Base-by-base conservation (phyloP, 2,888 invertebrate species). In the Lithophane leautieri region DNA sequence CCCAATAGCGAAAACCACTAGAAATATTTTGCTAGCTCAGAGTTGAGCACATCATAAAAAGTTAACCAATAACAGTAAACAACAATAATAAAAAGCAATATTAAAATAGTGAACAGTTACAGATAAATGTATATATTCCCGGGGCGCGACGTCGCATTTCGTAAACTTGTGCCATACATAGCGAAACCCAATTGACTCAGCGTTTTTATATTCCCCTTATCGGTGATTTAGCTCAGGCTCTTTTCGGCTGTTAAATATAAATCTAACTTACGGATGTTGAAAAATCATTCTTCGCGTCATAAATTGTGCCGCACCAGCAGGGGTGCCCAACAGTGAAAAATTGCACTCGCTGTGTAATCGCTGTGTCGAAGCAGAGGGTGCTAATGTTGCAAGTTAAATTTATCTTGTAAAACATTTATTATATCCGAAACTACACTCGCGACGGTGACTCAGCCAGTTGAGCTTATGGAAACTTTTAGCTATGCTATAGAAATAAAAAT, bases 201-300 rank as follows among this genome's bases (percentile, higher is more conserved):
- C 92, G 87, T 90, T 90, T 90, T 90, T 89, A 89, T 89, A 89
- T 91, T 91, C 90, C 90, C 89, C 90, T 89, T 89, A 89, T 86
- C 89, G 90, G 89, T 91, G 91, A 92, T 93, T 92, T 92, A 90
- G 89, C 88, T 87, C 88, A 88, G 90, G 90, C 91, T 93, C 92
- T 92, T 94, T 92, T 91, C 89, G 92, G 89, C 91, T 92, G 91
- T 94, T 94, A 93, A 93, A 94, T 92, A 95, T 94, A 94, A 95
- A 94, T 95, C 94, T 93, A 93, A 93, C 91, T 95, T 93, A 93
- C 92, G 92, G 93, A 93, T 94, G 95, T 94, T 95, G 95, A 95
- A 95, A 96, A 95, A 95, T 95, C 94, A 95, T 95, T 94, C 93
- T 90, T 90, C 90, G 93, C 92, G 92, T 95, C 95, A 95, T 95